These are phyloP conservation scores for Aphis gossypii DNA, from an alignment of 1,140 invertebrate species.

Conservation along the genomic window DNA sequence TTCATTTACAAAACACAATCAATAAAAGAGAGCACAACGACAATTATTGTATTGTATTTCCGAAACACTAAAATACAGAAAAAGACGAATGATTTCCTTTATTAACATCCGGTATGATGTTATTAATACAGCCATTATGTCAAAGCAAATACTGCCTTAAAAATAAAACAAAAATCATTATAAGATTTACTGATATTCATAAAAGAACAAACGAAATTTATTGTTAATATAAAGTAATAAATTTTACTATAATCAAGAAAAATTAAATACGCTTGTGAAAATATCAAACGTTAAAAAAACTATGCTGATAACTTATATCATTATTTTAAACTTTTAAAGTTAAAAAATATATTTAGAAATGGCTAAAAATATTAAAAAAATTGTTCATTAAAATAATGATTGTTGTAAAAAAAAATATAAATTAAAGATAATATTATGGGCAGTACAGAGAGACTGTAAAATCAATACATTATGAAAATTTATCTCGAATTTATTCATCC, in stretches of 20 bases:
- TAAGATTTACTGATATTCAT: background rate
- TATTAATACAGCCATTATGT: background rate
- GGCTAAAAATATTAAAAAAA: background rate
- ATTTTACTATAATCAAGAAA: background rate
- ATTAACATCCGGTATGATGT: background rate
- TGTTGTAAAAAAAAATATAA: background rate
- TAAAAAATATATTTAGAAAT: background rate
- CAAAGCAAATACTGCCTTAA: background rate
- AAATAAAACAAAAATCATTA: background rate
- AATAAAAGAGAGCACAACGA: background rate
- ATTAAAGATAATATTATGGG: background rate
- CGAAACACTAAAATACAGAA: background rate
- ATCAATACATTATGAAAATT: background rate
- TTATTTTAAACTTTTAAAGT: background rate
- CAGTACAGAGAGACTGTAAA: background rate
- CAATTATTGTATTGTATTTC: background rate
- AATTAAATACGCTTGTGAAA: background rate
- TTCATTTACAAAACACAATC: background rate
- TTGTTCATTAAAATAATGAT: background rate
- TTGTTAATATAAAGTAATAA: background rate
- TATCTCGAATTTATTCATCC: background rate
- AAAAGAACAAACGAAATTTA: background rate
- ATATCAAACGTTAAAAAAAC: background rate
- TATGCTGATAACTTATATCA: background rate
- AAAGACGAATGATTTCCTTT: slow-evolving; percentile 36